Conservation (phyloP, 64 coral and sea anemone genomes). For the Montipora capricornis region DNA sequence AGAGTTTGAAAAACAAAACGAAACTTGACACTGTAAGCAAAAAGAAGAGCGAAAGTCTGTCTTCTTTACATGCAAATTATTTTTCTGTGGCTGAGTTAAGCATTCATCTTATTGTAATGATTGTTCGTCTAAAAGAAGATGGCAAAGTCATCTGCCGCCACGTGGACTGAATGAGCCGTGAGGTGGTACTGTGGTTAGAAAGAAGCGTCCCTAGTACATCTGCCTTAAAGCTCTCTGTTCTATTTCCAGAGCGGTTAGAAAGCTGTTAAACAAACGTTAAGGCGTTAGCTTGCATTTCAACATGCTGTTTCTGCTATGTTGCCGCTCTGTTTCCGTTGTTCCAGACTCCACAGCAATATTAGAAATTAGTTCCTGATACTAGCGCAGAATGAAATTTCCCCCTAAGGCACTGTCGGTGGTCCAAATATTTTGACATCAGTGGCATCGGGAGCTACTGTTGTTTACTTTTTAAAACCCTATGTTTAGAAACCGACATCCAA, state of each 20-base stretch:
- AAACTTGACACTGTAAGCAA: neutral
- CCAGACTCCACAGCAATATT: neutral
- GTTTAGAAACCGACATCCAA: conserved; percentile 1
- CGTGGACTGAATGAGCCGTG: neutral
- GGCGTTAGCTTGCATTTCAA: conserved; percentile 1
- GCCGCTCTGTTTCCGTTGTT: neutral
- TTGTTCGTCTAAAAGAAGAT: neutral
- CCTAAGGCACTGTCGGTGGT: neutral
- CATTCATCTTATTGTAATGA: neutral
- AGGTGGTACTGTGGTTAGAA: neutral
- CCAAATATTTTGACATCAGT: conserved; percentile 29
- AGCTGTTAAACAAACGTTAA: neutral
- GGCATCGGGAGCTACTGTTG: neutral
- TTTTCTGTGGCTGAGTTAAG: neutral
- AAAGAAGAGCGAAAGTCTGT: neutral
- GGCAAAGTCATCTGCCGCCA: neutral
- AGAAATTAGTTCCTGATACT: neutral
- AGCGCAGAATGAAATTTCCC: conserved; percentile 1
- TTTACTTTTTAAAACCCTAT: neutral
- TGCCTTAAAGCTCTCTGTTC: neutral
- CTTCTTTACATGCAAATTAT: neutral
- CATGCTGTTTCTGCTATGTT: neutral
- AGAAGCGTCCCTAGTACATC: neutral
- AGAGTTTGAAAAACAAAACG: neutral
- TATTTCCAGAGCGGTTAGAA: neutral